Percentiles rank a stretch among this genome's conserved stretches.
phyloP scores from a whole-genome alignment of 2,797 vertebrate genomes.

The Lepilemur septentrionalis region DNA sequence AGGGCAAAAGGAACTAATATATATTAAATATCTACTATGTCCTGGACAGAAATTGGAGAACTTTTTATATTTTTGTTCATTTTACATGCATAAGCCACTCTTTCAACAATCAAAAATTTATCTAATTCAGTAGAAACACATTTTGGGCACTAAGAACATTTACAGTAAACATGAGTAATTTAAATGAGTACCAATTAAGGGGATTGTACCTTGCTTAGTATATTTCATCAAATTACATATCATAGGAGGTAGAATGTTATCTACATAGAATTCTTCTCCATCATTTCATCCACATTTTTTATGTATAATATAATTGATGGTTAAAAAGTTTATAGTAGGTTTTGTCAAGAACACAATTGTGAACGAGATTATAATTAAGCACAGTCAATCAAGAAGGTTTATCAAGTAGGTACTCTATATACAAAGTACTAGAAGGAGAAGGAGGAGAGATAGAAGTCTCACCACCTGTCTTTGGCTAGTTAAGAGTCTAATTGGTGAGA shows the following conservation, averaged over 20 bases:
- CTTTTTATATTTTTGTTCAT: neutral
- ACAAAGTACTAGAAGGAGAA: neutral
- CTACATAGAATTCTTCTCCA: constrained; percentile 26
- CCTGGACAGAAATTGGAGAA: neutral
- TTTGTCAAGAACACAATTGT: constrained; percentile 38
- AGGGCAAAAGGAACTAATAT: neutral
- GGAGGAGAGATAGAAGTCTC: neutral
- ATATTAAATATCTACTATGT: neutral
- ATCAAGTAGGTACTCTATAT: neutral
- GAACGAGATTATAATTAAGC: constrained; percentile 54
- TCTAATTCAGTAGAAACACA: constrained; percentile 56
- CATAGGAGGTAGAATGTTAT: constrained; percentile 51
- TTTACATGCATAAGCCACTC: constrained; percentile 43
- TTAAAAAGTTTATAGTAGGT: constrained; percentile 42
- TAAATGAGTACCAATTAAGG: constrained; percentile 72
- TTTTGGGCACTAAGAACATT: constrained; percentile 60
- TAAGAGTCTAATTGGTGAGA: neutral
- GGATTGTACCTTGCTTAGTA: constrained; percentile 63
- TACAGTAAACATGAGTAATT: constrained; percentile 79
- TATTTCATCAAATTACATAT: constrained; percentile 64
- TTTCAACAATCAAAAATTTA: constrained; percentile 64
- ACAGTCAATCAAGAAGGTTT: constrained; percentile 44
- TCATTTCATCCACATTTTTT: constrained; percentile 47
- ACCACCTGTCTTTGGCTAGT: neutral
- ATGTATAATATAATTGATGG: constrained; percentile 36